These are phyloP conservation scores for Anas flavirostris DNA, from an alignment of 2,797 vertebrate species.

Conservation along the genomic window DNA sequence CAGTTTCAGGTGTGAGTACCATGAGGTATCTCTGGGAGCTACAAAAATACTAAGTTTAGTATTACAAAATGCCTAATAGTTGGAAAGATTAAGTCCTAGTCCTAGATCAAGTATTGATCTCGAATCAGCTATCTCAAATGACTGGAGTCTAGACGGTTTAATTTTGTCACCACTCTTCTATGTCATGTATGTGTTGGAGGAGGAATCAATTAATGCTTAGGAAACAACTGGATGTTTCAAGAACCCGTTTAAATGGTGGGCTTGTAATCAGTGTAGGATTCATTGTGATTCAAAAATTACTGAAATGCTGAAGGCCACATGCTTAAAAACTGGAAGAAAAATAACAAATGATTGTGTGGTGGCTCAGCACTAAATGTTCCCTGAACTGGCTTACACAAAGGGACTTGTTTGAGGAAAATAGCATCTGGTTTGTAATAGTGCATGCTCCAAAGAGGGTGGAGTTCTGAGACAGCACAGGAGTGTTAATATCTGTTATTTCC, in stretches of 20 bases:
- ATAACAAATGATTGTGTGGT: conserved; percentile 53
- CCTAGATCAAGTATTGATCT: not conserved
- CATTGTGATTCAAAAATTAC: conserved; percentile 62
- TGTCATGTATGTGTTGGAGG: conserved; percentile 9
- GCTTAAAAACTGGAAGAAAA: conserved; percentile 55
- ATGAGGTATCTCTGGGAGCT: not conserved
- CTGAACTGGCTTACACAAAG: conserved; percentile 38
- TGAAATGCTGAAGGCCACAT: conserved; percentile 41
- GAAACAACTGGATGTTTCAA: conserved; percentile 54
- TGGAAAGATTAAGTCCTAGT: not conserved
- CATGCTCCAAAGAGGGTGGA: not conserved
- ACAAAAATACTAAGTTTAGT: not conserved
- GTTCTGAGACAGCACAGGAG: conserved; percentile 7
- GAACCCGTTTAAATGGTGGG: conserved; percentile 33
- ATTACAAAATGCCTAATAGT: not conserved
- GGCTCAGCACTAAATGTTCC: conserved; percentile 54
- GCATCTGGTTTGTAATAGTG: conserved; percentile 6
- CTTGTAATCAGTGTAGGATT: conserved; percentile 46
- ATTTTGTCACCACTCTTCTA: not conserved
- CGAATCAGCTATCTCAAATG: not conserved
- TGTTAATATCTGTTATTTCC: conserved; percentile 12
- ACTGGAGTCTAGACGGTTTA: not conserved
- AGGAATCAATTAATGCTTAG: conserved; percentile 56
- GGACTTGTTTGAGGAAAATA: not conserved
- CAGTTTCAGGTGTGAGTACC: too few relatives aligned